Evolutionary conservation across 2,797 vertebrate genomes (phyloP), one percentile per base, ranked within the genome.

Genomic region (Euphonia xanthogaster): DNA sequence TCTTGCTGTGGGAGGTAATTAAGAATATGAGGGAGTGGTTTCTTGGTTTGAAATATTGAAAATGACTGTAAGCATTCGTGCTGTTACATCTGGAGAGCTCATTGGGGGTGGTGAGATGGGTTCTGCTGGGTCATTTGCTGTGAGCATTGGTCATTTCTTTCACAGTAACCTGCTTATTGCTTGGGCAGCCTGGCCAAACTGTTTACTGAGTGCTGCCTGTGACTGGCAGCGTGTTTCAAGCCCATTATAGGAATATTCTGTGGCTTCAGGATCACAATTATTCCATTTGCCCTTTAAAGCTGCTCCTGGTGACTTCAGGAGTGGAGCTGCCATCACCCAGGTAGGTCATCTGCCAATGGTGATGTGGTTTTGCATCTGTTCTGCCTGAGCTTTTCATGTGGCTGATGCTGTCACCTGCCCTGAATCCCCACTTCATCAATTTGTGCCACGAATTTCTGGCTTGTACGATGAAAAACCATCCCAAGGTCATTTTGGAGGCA

Each of bases 21-120:
- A 90, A 76, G 60, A 67, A 37, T 45, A 57, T 9, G 44, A 93
- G 77, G 78, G 67, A 88, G 50, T 31, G 2, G 55, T 76, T 88
- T 92, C 57, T 88, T 79, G 60, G 24, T 84, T 76, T 70, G 88
- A 85, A 81, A 87, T 57, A 45, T 12, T 78, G 70, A 45, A 88
- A 88, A 65, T 4, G 9, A 48, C 83, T 58, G 50, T 54, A 14
- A 86, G 84, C 37, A 10, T 84, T 78, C 0, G 0, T 40, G 1
- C 23, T 85, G 33, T 62, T 66, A 16, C 2, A 5, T 80, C 48
- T 42, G 57, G 50, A 88, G 92, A 82, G 67, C 74, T 86, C 21
- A 14, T 88, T 85, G 58, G 50, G 63, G 67, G 5, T 53, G 55
- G 6, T 63, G 83, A 82, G 74, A 3, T 74, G 19, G 60, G 55